phyloP scores from a whole-genome alignment of 2,888 invertebrate species.

The Ennomos erosarius region DNA sequence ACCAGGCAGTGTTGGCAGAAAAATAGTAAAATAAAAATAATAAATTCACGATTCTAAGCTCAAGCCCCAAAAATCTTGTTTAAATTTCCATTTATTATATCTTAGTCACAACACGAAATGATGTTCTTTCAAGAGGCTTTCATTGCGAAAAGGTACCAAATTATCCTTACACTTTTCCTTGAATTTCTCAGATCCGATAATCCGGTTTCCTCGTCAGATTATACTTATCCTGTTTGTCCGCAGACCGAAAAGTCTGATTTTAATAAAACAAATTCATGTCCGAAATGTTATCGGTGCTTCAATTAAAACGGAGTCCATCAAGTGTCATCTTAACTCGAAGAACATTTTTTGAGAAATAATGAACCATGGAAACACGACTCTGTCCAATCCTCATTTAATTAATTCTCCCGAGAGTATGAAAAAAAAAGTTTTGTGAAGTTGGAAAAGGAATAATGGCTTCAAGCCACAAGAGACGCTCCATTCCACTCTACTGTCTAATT shows the following conservation, averaged over 20 bases:
- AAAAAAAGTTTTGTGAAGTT: slow-evolving; percentile 62
- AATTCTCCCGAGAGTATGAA: slow-evolving; percentile 59
- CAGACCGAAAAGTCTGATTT: slow-evolving; percentile 3
- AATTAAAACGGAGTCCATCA: slow-evolving; percentile 21
- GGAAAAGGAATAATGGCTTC: slow-evolving; percentile 59
- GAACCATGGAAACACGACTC: slow-evolving; percentile 58
- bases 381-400: slow-evolving; percentile 69
- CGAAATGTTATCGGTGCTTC: slow-evolving; percentile 17
- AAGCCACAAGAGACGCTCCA: slow-evolving; percentile 52
- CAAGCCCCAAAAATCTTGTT: too few species aligned
- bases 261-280: slow-evolving; percentile 18
- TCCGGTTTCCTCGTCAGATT: slow-evolving; percentile 23
- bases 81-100: too few species aligned
- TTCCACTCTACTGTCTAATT: slow-evolving; percentile 61
- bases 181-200: slow-evolving; percentile 20
- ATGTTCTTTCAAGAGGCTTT: not conserved
- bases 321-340: slow-evolving; percentile 27
- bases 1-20: too few species aligned
- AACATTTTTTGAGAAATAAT: slow-evolving; percentile 48
- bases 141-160: slow-evolving; percentile 6
- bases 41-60: too few species aligned
- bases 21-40: too few species aligned
- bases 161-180: not conserved
- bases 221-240: slow-evolving; percentile 18
- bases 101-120: too few species aligned